A percentile compares a stretch with the other conserved stretches of the same genome.
Evolutionary conservation across 30 jellyfish, hydroid and myxozoan species (phyloP).

Genomic region (Aurelia sp.): DNA sequence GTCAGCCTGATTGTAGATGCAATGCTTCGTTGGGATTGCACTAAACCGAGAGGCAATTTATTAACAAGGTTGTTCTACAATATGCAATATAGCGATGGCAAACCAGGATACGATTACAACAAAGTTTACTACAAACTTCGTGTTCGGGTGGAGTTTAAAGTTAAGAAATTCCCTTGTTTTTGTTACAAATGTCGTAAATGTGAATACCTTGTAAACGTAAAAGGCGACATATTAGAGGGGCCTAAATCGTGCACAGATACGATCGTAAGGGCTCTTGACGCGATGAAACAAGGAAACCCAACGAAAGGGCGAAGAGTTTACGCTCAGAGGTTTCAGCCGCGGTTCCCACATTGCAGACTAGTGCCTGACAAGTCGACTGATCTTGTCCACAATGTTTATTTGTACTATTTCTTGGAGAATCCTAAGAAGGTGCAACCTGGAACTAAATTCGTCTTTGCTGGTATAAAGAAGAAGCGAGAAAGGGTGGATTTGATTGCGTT

Average conservation of each 20-base stretch:
- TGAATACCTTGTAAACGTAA: slow-evolving; percentile 56
- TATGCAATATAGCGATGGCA: slow-evolving; percentile 24
- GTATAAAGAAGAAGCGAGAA: slow-evolving; percentile 47
- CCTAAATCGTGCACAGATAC: slow-evolving; percentile 37
- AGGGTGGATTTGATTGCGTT: slow-evolving; percentile 33
- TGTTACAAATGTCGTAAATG: slow-evolving; percentile 47
- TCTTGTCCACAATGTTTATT: neutral
- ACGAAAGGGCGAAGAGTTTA: slow-evolving; percentile 8
- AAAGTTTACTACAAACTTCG: slow-evolving; percentile 56
- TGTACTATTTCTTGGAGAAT: slow-evolving; percentile 20
- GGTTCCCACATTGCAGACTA: slow-evolving; percentile 4
- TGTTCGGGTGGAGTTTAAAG: slow-evolving; percentile 63
- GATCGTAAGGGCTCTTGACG: neutral
- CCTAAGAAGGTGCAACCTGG: slow-evolving; percentile 39
- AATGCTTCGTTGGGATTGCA: slow-evolving; percentile 53
- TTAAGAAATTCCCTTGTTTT: slow-evolving; percentile 43
- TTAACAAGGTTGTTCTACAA: slow-evolving; percentile 3
- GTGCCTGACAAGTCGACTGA: neutral
- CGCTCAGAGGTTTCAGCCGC: neutral
- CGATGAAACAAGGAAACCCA: slow-evolving; percentile 17
- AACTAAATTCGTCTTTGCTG: slow-evolving; percentile 44
- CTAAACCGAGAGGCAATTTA: slow-evolving; percentile 34
- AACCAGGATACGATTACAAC: slow-evolving; percentile 43
- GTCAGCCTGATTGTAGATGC: slow-evolving; percentile 41
- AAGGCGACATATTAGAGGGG: slow-evolving; percentile 55